These are phyloP conservation scores for Salticus scenicus DNA, from an alignment of 2,888 invertebrate genomes.

Conservation along the genomic window DNA sequence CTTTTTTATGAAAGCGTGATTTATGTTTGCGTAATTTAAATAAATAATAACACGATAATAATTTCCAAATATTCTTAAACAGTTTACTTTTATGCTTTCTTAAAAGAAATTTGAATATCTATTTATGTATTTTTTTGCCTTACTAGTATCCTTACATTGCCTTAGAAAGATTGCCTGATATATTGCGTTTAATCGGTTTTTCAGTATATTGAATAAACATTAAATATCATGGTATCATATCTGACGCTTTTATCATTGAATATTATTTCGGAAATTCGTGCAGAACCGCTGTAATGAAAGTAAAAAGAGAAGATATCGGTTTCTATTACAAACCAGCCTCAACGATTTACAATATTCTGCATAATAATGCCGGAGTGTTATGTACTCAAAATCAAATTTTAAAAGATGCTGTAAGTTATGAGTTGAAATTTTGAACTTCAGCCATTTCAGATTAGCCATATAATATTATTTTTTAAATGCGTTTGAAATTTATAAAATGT, in stretches of 20 bases:
- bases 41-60: too few species aligned
- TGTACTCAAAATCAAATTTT: background rate
- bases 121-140: too few species aligned
- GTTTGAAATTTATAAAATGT: background rate
- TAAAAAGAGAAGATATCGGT: constrained; percentile 12
- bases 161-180: too few species aligned
- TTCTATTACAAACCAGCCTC: background rate
- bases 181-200: constrained; percentile 20
- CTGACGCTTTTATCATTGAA: constrained; percentile 34
- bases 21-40: too few species aligned
- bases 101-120: too few species aligned
- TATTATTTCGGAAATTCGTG: background rate
- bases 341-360: constrained; percentile 12
- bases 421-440: background rate
- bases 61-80: too few species aligned
- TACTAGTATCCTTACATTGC: too few species aligned
- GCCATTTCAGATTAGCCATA: background rate
- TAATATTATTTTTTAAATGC: background rate
- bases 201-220: constrained; percentile 25
- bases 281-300: background rate
- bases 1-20: too few species aligned
- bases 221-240: constrained; percentile 28
- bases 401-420: background rate
- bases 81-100: too few species aligned
- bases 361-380: background rate